Conservation (phyloP, 2,113 vertebrate genomes). For the Phyllostomus hastatus region DNA sequence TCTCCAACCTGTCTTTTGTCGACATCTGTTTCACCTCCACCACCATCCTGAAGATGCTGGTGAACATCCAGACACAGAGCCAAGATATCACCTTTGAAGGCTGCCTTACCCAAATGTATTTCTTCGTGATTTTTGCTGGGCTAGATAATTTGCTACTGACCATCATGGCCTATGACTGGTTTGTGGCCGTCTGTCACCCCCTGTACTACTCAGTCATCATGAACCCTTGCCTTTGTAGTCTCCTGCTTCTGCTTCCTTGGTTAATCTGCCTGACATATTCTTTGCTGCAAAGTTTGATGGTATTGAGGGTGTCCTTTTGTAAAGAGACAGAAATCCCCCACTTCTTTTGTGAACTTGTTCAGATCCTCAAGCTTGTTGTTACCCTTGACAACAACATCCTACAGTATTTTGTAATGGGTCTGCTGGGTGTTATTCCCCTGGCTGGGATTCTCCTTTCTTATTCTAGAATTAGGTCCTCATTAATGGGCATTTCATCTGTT, state of each 20-base stretch:
- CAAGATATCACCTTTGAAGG: background rate
- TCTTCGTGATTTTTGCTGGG: slow-evolving; percentile 38
- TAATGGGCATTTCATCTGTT: slow-evolving; percentile 39
- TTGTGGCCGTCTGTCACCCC: slow-evolving; percentile 43
- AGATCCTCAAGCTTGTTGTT: slow-evolving; percentile 52
- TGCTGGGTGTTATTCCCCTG: slow-evolving; percentile 58
- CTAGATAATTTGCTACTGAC: slow-evolving; percentile 50
- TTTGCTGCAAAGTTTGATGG: slow-evolving; percentile 41
- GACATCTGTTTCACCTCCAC: slow-evolving; percentile 35
- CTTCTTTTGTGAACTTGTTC: slow-evolving; percentile 68
- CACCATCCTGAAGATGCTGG: slow-evolving; percentile 17
- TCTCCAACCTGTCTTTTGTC: slow-evolving; percentile 19
- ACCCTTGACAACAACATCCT: slow-evolving; percentile 34
- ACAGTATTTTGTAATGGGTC: slow-evolving; percentile 47
- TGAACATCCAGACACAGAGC: slow-evolving; percentile 9
- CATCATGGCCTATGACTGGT: slow-evolving; percentile 30
- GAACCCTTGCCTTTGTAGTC: slow-evolving; percentile 1
- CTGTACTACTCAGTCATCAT: slow-evolving; percentile 34
- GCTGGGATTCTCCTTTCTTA: slow-evolving; percentile 65
- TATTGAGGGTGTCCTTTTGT: slow-evolving; percentile 55
- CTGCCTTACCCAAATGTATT: slow-evolving; percentile 46
- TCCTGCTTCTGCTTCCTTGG: slow-evolving; percentile 47
- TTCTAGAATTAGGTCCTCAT: slow-evolving; percentile 30
- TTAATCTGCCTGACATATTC: slow-evolving; percentile 45
- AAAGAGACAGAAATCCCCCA: slow-evolving; percentile 41